phyloP scores from a whole-genome alignment of 2,888 invertebrate species.

The Drosophila limbata region DNA sequence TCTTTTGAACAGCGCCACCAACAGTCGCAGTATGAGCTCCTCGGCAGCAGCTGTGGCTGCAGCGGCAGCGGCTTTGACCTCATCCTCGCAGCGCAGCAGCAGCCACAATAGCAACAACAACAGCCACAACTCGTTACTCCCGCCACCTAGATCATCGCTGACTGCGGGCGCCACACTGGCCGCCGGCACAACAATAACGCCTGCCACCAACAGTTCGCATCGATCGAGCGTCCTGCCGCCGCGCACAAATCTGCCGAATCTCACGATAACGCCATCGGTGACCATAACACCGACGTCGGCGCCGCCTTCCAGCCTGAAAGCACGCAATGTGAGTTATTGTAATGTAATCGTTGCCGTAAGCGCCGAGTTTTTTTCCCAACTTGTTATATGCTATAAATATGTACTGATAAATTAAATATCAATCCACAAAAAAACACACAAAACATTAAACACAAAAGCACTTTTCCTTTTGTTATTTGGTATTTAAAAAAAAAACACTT shows the following conservation, averaged over 20 bases:
- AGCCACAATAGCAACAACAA: slow-evolving; percentile 59
- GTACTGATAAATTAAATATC: slow-evolving; percentile 7
- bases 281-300: slow-evolving; percentile 92
- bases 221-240: slow-evolving; percentile 82
- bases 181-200: slow-evolving; percentile 85
- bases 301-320: slow-evolving; percentile 86
- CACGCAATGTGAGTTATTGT: slow-evolving; percentile 86
- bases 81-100: slow-evolving; percentile 69
- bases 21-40: slow-evolving; percentile 71
- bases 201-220: slow-evolving; percentile 78
- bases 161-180: slow-evolving; percentile 89
- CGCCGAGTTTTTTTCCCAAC: slow-evolving; percentile 74
- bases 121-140: slow-evolving; percentile 80
- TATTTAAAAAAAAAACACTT: background rate
- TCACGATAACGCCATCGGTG: slow-evolving; percentile 89
- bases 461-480: background rate
- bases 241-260: slow-evolving; percentile 85
- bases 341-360: slow-evolving; percentile 85
- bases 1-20: slow-evolving; percentile 65
- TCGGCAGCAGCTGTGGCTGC: slow-evolving; percentile 68
- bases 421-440: slow-evolving; percentile 5
- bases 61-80: slow-evolving; percentile 60
- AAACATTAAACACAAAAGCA: background rate
- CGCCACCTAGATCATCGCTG: slow-evolving; percentile 85
- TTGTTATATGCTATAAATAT: background rate